Base-by-base conservation (phyloP, 2,888 invertebrate species). In the Mycogona germanica region DNA sequence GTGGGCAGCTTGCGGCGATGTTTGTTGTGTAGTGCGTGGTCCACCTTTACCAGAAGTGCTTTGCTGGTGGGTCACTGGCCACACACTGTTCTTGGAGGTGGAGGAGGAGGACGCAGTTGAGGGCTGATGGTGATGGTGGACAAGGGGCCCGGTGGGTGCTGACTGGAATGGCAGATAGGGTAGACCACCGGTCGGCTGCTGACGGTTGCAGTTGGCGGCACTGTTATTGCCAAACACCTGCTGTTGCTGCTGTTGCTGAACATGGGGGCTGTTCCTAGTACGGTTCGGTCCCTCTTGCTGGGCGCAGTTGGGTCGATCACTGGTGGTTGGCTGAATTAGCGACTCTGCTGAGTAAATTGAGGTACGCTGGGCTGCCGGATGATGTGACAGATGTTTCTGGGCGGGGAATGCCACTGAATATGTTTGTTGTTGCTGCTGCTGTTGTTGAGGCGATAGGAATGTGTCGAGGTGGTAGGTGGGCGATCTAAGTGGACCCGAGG, bases 321-420 rank as follows among this genome's bases (percentile, higher is more conserved):
- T 51, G 6, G 46, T 25, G 23, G 48, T 55, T 2, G 52, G 29
- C 28, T 55, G 57, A 29, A 57, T 55, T 7, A 57, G 53, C 38
- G 55, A 55, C 35, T 57, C 57, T 2, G 57, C 57, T 2, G 57
- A 57, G 37, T 57, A 57, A 41, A 57, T 55, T 2, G 44, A 29
- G n/a, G 53, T 25, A 12, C 57, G 32, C 14, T 42, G 19, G 25
- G 53, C 19, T 26, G 32, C 9, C 14, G 46, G 44, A n/a, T 21
- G 28, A 42, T 49, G 49, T n/a, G 55, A 37, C 3, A 42, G 37
- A 5, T 47, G 55, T 19, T 51, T 56, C 19, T 45, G 40, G 5
- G 40, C 48, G 1, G 53, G 46, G 23, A 35, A 44, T 5, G 32
- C 28, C 12, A 42, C 40, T n/a, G n/a, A n/a, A n/a, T n/a, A n/a